These are phyloP conservation scores for Helogale parvula DNA, from an alignment of 2,113 vertebrate genomes.

Conservation along the genomic window DNA sequence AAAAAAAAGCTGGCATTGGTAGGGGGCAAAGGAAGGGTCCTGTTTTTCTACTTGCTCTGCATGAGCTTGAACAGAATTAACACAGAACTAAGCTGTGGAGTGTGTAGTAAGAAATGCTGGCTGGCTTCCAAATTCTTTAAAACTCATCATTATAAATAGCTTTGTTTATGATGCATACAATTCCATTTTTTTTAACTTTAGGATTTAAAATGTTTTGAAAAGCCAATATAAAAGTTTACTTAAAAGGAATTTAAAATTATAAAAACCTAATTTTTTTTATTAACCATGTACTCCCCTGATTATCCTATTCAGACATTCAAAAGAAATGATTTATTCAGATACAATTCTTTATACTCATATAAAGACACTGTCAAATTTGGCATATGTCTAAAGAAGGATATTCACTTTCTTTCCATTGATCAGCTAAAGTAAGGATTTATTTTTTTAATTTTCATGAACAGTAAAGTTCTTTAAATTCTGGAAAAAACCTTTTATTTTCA, in stretches of 20 bases:
- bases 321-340: slow-evolving; percentile 10
- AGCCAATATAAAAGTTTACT: background rate
- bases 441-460: slow-evolving; percentile 30
- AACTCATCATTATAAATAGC: background rate
- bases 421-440: background rate
- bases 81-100: background rate
- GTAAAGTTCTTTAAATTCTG: slow-evolving; percentile 2
- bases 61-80: background rate
- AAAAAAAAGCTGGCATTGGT: background rate
- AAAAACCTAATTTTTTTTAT: background rate
- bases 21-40: background rate
- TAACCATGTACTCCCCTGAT: background rate
- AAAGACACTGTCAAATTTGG: background rate
- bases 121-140: background rate
- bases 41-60: background rate
- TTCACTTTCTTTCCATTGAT: background rate
- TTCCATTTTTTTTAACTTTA: slow-evolving; percentile 7
- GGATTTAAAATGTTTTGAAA: background rate
- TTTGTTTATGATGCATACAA: background rate
- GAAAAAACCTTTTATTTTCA: background rate
- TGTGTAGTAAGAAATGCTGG: background rate
- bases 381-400: background rate
- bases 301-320: background rate
- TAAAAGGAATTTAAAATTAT: slow-evolving; percentile 20
- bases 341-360: background rate